These are phyloP conservation scores for Sebastes variabilis DNA, from an alignment of 2,797 vertebrate genomes.

Conservation along the genomic window DNA sequence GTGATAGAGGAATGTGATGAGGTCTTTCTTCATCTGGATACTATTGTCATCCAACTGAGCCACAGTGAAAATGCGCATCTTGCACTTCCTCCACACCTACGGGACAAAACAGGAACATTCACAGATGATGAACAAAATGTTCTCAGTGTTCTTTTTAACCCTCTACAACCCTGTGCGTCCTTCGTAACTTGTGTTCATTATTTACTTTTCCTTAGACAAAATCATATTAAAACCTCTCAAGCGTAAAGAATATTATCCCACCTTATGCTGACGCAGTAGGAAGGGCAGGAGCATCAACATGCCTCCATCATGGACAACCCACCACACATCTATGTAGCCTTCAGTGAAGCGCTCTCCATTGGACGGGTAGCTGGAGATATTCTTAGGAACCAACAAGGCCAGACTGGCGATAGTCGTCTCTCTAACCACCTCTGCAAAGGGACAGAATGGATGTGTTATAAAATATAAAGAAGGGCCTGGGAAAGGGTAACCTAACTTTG, in stretches of 20 bases:
- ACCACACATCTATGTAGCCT: slow-evolving; percentile 98
- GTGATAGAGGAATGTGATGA: slow-evolving; percentile 96
- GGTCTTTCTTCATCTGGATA: slow-evolving; percentile 99
- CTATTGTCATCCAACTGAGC: slow-evolving; percentile 99
- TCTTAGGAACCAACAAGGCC: slow-evolving; percentile 95
- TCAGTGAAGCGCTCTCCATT: slow-evolving; percentile 97
- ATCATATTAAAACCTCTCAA: neutral
- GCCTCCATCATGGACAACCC: slow-evolving; percentile 97
- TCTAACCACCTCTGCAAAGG: slow-evolving; percentile 87
- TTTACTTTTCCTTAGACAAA: neutral
- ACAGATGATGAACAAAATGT: neutral
- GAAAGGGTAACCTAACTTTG: neutral
- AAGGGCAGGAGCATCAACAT: slow-evolving; percentile 99
- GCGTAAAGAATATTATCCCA: slow-evolving; percentile 43
- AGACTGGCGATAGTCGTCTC: slow-evolving; percentile 94
- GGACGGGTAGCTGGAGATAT: slow-evolving; percentile 92
- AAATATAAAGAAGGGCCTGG: neutral
- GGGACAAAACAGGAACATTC: slow-evolving; percentile 16
- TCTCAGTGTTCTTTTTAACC: neutral
- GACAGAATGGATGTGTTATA: neutral
- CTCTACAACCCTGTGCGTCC: neutral
- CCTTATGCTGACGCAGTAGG: slow-evolving; percentile 97
- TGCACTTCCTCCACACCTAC: slow-evolving; percentile 98
- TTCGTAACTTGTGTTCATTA: neutral
- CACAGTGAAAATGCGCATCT: slow-evolving; percentile 98